Base-by-base conservation (phyloP, 2,888 invertebrate species). In the Heliconius cydno region DNA sequence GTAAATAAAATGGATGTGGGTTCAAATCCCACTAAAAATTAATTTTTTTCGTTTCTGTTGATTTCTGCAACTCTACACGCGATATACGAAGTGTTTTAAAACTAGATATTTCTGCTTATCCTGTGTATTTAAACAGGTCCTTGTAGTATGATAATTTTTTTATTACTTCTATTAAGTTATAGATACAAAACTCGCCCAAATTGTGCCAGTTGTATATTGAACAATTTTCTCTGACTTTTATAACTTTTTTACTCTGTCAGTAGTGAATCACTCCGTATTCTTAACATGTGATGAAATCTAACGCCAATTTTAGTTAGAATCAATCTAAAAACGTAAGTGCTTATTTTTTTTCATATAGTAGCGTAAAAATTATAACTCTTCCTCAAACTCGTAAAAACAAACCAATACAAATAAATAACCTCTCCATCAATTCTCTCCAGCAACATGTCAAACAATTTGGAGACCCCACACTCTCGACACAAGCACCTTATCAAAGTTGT, bases 401-500 rank as follows among this genome's bases (percentile, higher is more conserved):
- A 70, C 7, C 30, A 67, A 76, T 79, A 80, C 78, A 79, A 82
- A 79, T 63, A 81, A 70, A 71, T 80, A 81, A 30, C 63, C 77
- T 34, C 78, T 79, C 77, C 67, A 68, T 79, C 77, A 77, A 82
- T 80, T 81, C 77, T 63, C 30, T 34, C 34, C 79, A 67, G 67
- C 52, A 79, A 83, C 82, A 84, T 83, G 82, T 85, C 84, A 84
- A 84, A 83, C 84, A 85, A 84, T 85, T 85, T 84, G 78, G 57
- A 63, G 70, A 77, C 84, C 84, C 86, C 82, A 84, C 82, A 81
- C 86, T 88, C 89, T 89, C 88, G 90, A 81, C 86, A 87, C 89
- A 89, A 91, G 92, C 87, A 89, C 90, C 92, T 94, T 94, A 93
- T 94, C 94, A 93, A 92, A 91, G 87, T 92, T 92, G 93, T 93